phyloP scores from a whole-genome alignment of 1,140 invertebrate genomes.

The Drosophila obscura region DNA sequence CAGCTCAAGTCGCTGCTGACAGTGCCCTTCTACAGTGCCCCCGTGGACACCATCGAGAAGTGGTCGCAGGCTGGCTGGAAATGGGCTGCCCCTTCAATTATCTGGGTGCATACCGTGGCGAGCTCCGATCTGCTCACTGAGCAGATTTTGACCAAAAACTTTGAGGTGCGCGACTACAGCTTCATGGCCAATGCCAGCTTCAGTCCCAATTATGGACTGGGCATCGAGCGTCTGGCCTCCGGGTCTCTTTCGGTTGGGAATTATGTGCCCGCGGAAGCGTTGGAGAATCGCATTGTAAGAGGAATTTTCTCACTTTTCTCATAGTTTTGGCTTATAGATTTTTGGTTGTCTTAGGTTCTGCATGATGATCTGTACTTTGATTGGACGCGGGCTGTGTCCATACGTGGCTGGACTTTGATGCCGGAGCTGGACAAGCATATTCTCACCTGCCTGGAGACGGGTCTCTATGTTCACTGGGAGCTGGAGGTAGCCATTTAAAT shows the following conservation, averaged over 20 bases:
- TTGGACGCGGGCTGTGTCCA: conserved; percentile 73
- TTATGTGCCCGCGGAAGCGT: conserved; percentile 59
- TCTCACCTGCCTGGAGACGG: conserved; percentile 63
- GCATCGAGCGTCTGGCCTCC: conserved; percentile 65
- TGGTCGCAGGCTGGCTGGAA: conserved; percentile 66
- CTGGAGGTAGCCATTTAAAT: conserved; percentile 43
- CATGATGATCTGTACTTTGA: conserved; percentile 78
- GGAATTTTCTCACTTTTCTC: not conserved
- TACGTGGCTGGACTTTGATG: conserved; percentile 77
- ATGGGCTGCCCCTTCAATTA: conserved; percentile 74
- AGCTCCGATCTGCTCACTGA: conserved; percentile 65
- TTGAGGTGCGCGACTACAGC: conserved; percentile 69
- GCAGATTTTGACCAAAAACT: conserved; percentile 59
- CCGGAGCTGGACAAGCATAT: conserved; percentile 63
- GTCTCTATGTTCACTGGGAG: conserved; percentile 73
- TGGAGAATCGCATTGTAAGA: conserved; percentile 68
- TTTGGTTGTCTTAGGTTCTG: conserved; percentile 37
- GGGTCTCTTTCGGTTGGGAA: conserved; percentile 68
- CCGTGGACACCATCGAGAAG: conserved; percentile 69
- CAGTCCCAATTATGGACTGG: conserved; percentile 63
- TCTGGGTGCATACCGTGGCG: conserved; percentile 70
- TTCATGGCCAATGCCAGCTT: conserved; percentile 73
- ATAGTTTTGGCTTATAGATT: not conserved
- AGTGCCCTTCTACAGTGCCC: conserved; percentile 61
- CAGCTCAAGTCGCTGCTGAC: conserved; percentile 77